Base-by-base conservation (phyloP, 2,797 vertebrate genomes). In the Tolypeutes matacus region DNA sequence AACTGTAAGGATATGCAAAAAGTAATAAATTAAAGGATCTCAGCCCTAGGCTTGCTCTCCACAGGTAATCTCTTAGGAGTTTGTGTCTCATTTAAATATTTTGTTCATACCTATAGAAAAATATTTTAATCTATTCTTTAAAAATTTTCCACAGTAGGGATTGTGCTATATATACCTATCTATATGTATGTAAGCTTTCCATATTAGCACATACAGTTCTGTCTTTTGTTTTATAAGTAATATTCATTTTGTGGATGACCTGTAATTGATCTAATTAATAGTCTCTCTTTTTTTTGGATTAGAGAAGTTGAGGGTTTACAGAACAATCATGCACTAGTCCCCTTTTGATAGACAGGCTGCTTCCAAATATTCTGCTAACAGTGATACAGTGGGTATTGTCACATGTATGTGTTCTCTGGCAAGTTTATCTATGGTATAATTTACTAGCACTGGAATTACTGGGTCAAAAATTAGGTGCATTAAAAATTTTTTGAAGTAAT, bases 41-140 rank as follows among this genome's bases (percentile, higher is more conserved):
- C 76, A 49, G 29, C 21, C 49, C 42, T 93, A 60, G 49, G 15
- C 21, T 91, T 51, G 95, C 73, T 70, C 58, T 18, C 25, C n/a
- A 65, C 31, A 90, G 73, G 2, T 84, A 72, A 56, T 87, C 60
- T 86, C 25, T 91, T 80, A 93, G 83, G 82, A 77, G 36, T 95
- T 95, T 72, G 34, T 83, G 27, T 95, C 81, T 65, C 36, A 36
- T 23, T 94, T 70, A 94, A 27, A 91, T 73, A 62, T 70, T 58
- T 46, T 86, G 46, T 77, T 96, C 62, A 51, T 87, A 36, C 27
- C 27, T 70, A 0, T 62, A 73, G 69, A 60, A 87, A 46, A 81
- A 46, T 76, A 67, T 34, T 67, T 34, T 18, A 34, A 39, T 27
- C 83, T 80, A 6, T 39, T 27, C 51, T 91, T 85, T 86, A 67